Conservation (phyloP, 2,113 vertebrate species). For the Brachyhypopomus gauderio region DNA sequence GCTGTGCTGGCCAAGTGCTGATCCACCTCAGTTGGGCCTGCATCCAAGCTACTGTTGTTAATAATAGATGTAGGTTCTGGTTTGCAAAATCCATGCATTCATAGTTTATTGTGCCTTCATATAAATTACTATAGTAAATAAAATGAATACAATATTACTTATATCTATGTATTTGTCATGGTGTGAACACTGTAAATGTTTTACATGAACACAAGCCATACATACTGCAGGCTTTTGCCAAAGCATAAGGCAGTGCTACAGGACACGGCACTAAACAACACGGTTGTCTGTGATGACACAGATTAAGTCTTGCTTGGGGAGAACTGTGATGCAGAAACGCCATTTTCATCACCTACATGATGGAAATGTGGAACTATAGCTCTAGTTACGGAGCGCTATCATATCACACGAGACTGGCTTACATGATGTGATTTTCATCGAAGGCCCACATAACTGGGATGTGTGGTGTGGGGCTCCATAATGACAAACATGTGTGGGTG, state of each 20-base stretch:
- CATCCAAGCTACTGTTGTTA: constrained; percentile 54
- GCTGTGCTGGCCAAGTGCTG: constrained; percentile 56
- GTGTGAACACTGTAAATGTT: not conserved
- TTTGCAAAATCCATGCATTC: constrained; percentile 33
- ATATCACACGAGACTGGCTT: not conserved
- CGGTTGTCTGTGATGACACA: not conserved
- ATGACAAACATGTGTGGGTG: constrained; percentile 47
- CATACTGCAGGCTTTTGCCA: too few relatives aligned
- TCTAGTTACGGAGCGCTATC: too few relatives aligned
- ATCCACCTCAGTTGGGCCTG: constrained; percentile 50
- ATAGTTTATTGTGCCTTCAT: constrained; percentile 17
- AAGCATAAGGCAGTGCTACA: not conserved
- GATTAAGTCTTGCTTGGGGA: not conserved
- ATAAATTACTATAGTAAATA: constrained; percentile 11
- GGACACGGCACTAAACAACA: too few relatives aligned
- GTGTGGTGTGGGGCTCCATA: not conserved
- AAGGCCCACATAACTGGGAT: not conserved
- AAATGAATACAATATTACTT: constrained; percentile 2
- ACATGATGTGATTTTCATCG: not conserved
- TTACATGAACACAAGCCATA: not conserved
- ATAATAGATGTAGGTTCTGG: constrained; percentile 45
- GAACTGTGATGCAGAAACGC: not conserved
- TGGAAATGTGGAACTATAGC: constrained; percentile 21
- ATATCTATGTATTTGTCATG: not conserved
- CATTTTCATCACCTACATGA: not conserved